These are phyloP conservation scores for Phlogophora meticulosa DNA, from an alignment of 2,888 invertebrate species.

Conservation along the genomic window DNA sequence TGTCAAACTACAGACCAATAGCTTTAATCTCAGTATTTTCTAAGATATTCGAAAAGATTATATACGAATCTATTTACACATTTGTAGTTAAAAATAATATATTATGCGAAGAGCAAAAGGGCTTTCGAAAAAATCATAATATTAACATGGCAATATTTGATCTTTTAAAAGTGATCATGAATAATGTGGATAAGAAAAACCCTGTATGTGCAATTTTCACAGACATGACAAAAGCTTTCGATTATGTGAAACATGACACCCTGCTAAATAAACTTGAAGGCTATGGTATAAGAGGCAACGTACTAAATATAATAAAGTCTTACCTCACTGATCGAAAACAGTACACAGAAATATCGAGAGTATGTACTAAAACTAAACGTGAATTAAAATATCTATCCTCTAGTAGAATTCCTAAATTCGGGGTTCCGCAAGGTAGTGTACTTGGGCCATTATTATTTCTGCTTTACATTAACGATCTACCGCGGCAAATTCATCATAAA, in stretches of 20 bases:
- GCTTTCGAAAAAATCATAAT: slow-evolving; percentile 6
- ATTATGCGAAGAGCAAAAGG: slow-evolving; percentile 13
- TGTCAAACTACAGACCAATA: background rate
- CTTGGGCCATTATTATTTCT: slow-evolving; percentile 10
- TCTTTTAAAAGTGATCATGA: background rate
- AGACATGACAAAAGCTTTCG: background rate
- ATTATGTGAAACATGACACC: slow-evolving; percentile 2
- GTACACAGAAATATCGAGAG: background rate
- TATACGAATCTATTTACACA: background rate
- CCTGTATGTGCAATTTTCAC: slow-evolving; percentile 4
- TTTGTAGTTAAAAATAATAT: slow-evolving; percentile 2
- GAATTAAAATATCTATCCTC: background rate
- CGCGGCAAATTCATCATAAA: background rate
- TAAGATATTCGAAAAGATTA: background rate
- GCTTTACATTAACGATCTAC: background rate
- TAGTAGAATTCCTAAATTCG: background rate
- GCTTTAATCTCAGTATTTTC: slow-evolving; percentile 2
- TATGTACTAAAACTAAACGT: background rate
- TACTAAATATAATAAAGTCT: background rate
- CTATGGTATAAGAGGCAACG: background rate
- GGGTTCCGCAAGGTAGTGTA: slow-evolving; percentile 2
- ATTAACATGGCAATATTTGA: slow-evolving; percentile 6
- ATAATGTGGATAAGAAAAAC: background rate
- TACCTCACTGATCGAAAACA: slow-evolving; percentile 5
- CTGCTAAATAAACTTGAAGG: background rate